phyloP scores from a whole-genome alignment of 1,140 invertebrate species.

The Euura saliciscinereae region DNA sequence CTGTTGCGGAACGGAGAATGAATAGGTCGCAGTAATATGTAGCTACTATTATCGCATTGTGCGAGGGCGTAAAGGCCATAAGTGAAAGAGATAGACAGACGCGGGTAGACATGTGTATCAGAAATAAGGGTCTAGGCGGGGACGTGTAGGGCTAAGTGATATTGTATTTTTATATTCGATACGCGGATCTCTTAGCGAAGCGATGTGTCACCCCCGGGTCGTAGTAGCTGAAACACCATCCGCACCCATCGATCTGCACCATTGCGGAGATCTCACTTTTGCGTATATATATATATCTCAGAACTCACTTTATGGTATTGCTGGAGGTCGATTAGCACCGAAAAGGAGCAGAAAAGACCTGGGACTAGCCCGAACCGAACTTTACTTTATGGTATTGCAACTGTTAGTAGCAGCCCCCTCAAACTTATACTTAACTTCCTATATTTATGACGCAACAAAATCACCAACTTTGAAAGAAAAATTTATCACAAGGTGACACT shows the following conservation, averaged over 20 bases:
- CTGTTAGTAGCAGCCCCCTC: not conserved
- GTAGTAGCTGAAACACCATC: not conserved
- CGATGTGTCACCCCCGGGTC: constrained; percentile 12
- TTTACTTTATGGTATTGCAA: not conserved
- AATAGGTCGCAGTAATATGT: not conserved
- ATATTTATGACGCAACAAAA: not conserved
- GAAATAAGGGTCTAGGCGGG: not conserved
- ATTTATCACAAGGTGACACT: no score
- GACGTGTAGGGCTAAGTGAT: constrained; percentile 1
- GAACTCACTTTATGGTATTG: constrained; percentile 3
- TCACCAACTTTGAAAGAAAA: not conserved
- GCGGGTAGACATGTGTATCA: not conserved
- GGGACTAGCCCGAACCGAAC: no score
- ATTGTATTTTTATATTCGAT: constrained; percentile 17
- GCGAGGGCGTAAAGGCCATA: not conserved
- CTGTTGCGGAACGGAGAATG: no score
- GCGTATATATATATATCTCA: not conserved
- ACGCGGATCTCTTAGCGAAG: not conserved
- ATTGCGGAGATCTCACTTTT: not conserved
- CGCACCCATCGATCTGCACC: not conserved
- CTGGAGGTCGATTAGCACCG: no score
- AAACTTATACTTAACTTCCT: not conserved
- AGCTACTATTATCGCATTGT: not conserved
- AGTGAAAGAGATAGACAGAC: not conserved
- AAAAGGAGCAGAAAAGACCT: no score